A percentile compares a stretch with the other conserved stretches of the same genome.
Evolutionary conservation across 2,888 invertebrate genomes (phyloP).

Genomic region (Palloptera scutellata): DNA sequence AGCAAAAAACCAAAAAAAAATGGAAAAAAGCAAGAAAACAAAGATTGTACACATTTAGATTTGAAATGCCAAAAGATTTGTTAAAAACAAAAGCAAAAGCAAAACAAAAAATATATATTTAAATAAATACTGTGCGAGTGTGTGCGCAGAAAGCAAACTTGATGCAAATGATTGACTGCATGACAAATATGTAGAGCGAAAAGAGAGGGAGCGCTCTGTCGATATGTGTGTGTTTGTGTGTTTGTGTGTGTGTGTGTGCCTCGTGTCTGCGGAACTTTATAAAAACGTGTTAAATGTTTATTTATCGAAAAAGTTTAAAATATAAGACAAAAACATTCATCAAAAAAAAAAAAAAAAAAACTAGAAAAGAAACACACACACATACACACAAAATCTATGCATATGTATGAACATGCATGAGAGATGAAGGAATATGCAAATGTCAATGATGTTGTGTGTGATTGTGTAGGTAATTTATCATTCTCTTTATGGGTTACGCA

Average conservation of each 20-base stretch:
- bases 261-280: constrained; percentile 17
- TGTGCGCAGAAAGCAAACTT: background rate
- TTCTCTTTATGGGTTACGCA: constrained; percentile 29
- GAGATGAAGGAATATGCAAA: constrained; percentile 29
- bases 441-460: constrained; percentile 19
- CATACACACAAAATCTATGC: background rate
- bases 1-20: constrained; percentile 43
- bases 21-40: constrained; percentile 11
- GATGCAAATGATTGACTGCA: constrained; percentile 27
- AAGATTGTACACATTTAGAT: constrained; percentile 45
- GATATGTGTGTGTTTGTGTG: too few species aligned
- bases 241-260: too few species aligned
- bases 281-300: constrained; percentile 63
- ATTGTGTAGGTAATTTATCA: constrained; percentile 48
- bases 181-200: background rate
- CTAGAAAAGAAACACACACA: constrained; percentile 5
- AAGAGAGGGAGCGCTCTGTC: background rate
- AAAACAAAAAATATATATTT: background rate
- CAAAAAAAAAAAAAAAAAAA: constrained; percentile 15
- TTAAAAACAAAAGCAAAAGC: constrained; percentile 3
- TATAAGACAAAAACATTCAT: constrained; percentile 25
- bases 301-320: constrained; percentile 52
- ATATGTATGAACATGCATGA: background rate
- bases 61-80: constrained; percentile 32
- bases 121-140: background rate